Evolutionary conservation across 2,797 vertebrate genomes (phyloP).

Genomic region (Enteromius afrohamiltoni): DNA sequence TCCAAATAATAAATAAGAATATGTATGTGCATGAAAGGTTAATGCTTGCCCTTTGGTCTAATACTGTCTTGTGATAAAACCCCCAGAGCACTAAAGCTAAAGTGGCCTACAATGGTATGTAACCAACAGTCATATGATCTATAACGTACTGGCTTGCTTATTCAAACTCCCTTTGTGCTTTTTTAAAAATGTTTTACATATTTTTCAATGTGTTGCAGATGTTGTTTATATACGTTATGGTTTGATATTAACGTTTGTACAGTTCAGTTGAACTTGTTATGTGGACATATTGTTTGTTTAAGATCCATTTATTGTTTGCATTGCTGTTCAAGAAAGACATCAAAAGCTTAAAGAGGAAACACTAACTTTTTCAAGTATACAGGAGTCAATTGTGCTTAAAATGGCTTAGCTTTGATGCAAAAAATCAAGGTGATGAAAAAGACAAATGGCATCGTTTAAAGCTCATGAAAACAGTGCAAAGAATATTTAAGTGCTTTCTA

Average conservation of each 20-base stretch:
- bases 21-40: background rate
- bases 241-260: background rate
- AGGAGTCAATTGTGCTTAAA: conserved; percentile 59
- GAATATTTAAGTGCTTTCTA: conserved; percentile 43
- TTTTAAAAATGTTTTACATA: background rate
- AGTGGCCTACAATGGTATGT: background rate
- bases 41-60: background rate
- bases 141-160: background rate
- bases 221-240: background rate
- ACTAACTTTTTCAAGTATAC: conserved; percentile 49
- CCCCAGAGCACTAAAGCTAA: background rate
- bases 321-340: conserved; percentile 52
- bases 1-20: background rate
- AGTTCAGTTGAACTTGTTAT: background rate
- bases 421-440: conserved; percentile 48
- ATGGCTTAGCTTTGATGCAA: conserved; percentile 44
- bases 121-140: background rate
- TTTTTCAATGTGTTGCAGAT: background rate
- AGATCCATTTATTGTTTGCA: conserved; percentile 50
- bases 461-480: conserved; percentile 48
- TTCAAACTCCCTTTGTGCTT: background rate
- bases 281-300: conserved; percentile 15
- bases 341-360: conserved; percentile 47
- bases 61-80: background rate
- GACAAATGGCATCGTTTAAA: conserved; percentile 39